Evolutionary conservation across 2,888 invertebrate species (phyloP), one percentile per base, ranked within the genome.

Genomic region (Caenorhabditis becei): DNA sequence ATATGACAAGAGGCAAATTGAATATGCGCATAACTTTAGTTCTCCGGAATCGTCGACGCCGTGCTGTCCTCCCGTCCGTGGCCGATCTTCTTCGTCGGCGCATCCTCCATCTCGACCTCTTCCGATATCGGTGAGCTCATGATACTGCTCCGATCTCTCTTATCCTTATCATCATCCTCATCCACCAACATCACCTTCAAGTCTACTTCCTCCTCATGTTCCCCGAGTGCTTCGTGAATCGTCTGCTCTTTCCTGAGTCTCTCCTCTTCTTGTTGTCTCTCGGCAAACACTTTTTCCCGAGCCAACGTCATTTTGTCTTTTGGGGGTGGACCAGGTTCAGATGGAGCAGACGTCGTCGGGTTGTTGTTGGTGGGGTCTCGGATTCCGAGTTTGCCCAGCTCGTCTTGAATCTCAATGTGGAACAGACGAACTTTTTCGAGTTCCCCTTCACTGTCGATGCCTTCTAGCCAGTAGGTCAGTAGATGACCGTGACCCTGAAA

Each of bases 401-500:
- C 49, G 0, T 58, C 65, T 49, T 49, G 10, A 2, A 23, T 1
- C 2, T 7, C 10, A 8, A 5, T 16, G 24, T 26, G 26, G 26
- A 53, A 18, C 51, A 23, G n/a, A 20, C 20, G 10, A 63, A 14
- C n/a, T 54, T 26, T 2, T 58, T 47, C 16, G 41, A 7, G 2
- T n/a, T 11, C 14, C 66, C 28, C n/a, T 26, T 28, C 8, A 23
- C n/a, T 35, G 11, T 84, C 84, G 0, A 80, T 63, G 5, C 87
- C 89, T 54, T 89, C 89, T 37, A 89, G 69, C 88, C 88, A 90
- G 67, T 89, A 90, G 0, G 90, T 90, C 16, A 89, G 65, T 26
- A 88, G 66, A 16, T 74, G 84, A 3, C 89, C 89, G 16, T 88
- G 61, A 20, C 86, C 87, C 88, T 89, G 77, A 85, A 79, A 63